Evolutionary conservation across 1,140 invertebrate genomes (phyloP), one percentile per base, ranked within the genome.

Genomic region (Spodoptera frugiperda): DNA sequence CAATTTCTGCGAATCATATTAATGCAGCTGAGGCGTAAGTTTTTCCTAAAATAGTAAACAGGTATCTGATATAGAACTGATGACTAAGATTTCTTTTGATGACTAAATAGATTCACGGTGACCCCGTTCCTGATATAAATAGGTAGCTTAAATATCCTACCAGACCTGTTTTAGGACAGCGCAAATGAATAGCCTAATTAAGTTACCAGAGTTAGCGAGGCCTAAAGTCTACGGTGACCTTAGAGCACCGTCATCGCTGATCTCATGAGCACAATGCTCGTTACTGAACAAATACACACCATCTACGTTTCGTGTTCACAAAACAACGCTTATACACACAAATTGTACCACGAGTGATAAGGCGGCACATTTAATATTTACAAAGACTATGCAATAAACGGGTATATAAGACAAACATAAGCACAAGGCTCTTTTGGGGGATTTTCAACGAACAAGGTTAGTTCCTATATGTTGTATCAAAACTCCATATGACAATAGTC

Each of bases 191-290:
- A 73, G 17, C 51, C 48, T 57, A 61, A 73, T 71, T 73, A 61
- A 9, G 44, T 12, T 46, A 71, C 33, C 44, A 44, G 6, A 33
- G 68, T 54, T 33, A 25, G 65, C 14, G 48, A 72, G 33, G 54
- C 71, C 46, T 73, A 73, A 39, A 19, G 25, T 61, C 55, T 59
- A n/a, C 71, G 46, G 30, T 83, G 85, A 87, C 86, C 86, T 89
- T 87, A 84, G 67, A 76, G 57, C 51, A 73, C 49, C 82, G 85
- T 87, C 88, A 88, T 82, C 81, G 81, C 78, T 87, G 85, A 87
- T 89, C 84, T 90, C 85, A 87, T 79, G 77, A 79, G 65, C 70
- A 82, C 78, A 79, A 72, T 80, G 67, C 30, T 63, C 53, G 49
- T 77, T 39, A 48, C 70, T 19, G 39, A 46, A 61, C 71, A 61